These are phyloP conservation scores for Lordiphosa fenestrarum DNA, from an alignment of 2,888 invertebrate species.

Conservation along the genomic window DNA sequence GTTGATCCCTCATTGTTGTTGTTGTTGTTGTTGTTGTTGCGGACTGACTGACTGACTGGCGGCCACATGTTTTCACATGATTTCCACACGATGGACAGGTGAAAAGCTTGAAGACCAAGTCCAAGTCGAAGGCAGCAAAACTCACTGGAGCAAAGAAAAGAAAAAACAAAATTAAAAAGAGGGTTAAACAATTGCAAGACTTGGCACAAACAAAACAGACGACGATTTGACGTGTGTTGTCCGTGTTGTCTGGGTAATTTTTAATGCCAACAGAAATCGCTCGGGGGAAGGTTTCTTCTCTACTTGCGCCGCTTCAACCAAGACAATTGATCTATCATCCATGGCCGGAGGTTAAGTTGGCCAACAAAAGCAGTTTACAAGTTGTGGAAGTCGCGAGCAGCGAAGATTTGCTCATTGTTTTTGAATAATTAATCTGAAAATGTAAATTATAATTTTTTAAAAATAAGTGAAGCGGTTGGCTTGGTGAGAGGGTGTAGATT, in stretches of 20 bases:
- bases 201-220: slow-evolving; percentile 5
- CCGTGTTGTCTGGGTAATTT: slow-evolving; percentile 51
- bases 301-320: slow-evolving; percentile 22
- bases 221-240: slow-evolving; percentile 52
- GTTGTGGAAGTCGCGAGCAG: no score
- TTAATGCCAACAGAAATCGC: slow-evolving; percentile 34
- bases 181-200: slow-evolving; percentile 8
- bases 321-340: slow-evolving; percentile 39
- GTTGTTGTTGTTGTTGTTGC: slow-evolving; percentile 25
- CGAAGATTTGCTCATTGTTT: no score
- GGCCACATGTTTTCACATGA: slow-evolving; percentile 74
- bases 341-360: slow-evolving; percentile 7
- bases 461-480: no score
- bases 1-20: slow-evolving; percentile 57
- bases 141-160: slow-evolving; percentile 65
- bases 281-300: slow-evolving; percentile 12
- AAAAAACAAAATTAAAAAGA: neutral
- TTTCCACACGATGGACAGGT: slow-evolving; percentile 74
- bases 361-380: neutral
- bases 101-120: slow-evolving; percentile 61
- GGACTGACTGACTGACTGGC: slow-evolving; percentile 49
- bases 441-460: no score
- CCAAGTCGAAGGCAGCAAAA: slow-evolving; percentile 40
- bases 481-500: no score
- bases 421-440: no score